Evolutionary conservation across 2,113 vertebrate genomes (phyloP).

Genomic region (Egretta garzetta): DNA sequence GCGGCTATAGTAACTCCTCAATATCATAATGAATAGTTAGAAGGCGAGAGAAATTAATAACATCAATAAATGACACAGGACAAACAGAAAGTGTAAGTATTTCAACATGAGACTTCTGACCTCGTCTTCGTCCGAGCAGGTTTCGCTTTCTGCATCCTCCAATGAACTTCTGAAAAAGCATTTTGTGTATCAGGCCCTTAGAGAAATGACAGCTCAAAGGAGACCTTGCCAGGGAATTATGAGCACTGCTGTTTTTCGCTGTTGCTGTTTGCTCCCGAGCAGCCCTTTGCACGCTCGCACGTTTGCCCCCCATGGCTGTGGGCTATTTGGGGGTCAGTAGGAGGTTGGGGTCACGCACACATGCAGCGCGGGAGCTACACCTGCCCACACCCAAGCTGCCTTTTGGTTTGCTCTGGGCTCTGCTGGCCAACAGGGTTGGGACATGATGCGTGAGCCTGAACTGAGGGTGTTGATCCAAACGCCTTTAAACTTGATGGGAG

Average conservation of each 20-base stretch:
- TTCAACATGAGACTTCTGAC: neutral
- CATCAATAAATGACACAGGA: neutral
- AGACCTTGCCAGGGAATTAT: neutral
- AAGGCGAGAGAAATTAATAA: neutral
- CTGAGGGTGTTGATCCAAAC: neutral
- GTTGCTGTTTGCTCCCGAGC: neutral
- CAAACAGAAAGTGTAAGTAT: neutral
- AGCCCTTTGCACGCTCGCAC: neutral
- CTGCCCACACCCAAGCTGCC: neutral
- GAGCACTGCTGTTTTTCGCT: neutral
- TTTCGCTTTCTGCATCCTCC: neutral
- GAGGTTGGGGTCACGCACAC: neutral
- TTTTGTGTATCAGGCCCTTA: neutral
- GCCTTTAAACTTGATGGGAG: neutral
- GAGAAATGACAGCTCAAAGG: neutral
- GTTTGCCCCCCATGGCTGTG: neutral
- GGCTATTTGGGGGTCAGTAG: neutral
- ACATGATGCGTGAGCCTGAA: neutral
- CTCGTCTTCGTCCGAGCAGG: conserved; percentile 30
- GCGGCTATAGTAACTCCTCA: neutral
- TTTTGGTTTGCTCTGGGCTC: neutral
- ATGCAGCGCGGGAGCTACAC: neutral
- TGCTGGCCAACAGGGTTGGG: neutral
- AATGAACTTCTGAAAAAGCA: conserved; percentile 36
- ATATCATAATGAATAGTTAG: neutral